A percentile compares a stretch with the other conserved stretches of the same genome.
These are phyloP conservation scores for Chionoecetes opilio DNA, from an alignment of 1,140 invertebrate species.

Conservation along the genomic window DNA sequence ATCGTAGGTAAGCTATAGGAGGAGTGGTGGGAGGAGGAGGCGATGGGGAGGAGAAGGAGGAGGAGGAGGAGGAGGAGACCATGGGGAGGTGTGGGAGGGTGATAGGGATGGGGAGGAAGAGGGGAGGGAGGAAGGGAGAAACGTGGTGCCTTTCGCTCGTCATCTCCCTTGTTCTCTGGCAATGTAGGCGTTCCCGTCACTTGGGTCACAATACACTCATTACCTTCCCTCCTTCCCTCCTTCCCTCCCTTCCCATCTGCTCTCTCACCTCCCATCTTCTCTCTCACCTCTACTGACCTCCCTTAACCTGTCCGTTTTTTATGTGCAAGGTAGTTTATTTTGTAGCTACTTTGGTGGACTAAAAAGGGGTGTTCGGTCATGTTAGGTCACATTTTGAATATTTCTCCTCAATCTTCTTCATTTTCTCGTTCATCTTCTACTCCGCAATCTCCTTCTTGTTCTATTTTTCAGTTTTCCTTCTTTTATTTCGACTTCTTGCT, in stretches of 20 bases:
- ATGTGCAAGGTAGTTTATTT: no score
- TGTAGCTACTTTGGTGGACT: no score
- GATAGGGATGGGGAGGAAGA: neutral
- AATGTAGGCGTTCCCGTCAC: neutral
- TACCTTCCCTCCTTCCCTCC: neutral
- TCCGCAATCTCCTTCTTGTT: neutral
- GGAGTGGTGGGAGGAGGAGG: no score
- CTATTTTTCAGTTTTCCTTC: neutral
- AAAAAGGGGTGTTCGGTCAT: no score
- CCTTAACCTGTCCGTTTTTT: neutral
- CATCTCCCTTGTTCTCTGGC: neutral
- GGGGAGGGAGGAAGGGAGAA: neutral
- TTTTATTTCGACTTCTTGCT: neutral
- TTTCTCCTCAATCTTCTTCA: neutral
- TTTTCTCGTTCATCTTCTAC: neutral
- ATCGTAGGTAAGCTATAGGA: no score
- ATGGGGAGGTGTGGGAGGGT: neutral
- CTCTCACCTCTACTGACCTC: neutral
- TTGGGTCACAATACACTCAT: conserved; percentile 12
- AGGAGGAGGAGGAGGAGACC: no score
- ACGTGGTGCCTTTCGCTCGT: neutral
- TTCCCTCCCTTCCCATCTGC: neutral
- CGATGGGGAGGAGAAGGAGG: no score
- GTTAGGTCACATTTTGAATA: no score
- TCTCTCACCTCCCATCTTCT: neutral